These are phyloP conservation scores for Thalassaphorura encarpata DNA, from an alignment of 1,140 invertebrate species.

Conservation along the genomic window DNA sequence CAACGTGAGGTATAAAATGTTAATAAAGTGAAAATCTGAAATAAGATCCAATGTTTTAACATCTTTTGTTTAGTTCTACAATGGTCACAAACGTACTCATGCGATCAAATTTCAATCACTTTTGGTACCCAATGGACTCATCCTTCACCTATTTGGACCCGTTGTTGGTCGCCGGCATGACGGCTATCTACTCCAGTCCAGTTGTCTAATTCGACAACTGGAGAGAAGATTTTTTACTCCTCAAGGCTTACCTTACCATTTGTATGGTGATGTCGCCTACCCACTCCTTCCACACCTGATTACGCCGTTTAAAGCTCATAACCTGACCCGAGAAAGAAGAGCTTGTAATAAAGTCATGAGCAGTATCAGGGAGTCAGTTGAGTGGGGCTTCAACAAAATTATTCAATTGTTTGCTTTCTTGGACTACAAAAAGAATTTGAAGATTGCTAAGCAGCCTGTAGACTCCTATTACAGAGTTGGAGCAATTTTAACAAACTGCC, in stretches of 20 bases:
- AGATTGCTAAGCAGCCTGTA: neutral
- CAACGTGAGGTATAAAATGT: neutral
- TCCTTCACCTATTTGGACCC: neutral
- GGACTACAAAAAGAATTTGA: conserved; percentile 7
- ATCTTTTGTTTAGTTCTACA: neutral
- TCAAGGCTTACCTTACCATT: neutral
- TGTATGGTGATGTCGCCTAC: conserved; percentile 3
- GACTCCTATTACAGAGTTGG: neutral
- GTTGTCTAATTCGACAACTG: neutral
- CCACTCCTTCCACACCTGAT: neutral
- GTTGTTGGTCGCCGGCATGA: neutral
- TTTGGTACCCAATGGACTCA: neutral
- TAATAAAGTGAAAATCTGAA: neutral
- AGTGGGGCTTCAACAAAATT: conserved; percentile 5
- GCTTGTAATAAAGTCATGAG: neutral
- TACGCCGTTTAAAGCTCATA: neutral
- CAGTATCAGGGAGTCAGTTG: neutral
- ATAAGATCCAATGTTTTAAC: neutral
- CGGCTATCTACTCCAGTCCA: neutral
- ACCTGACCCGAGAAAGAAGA: neutral
- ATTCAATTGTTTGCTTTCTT: conserved; percentile 4
- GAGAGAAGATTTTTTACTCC: neutral
- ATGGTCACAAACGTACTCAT: neutral
- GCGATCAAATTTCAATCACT: conserved; percentile 1
- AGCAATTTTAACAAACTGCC: neutral